Percentiles rank a stretch among this genome's conserved stretches.
phyloP scores from a whole-genome alignment of 2,797 vertebrate genomes.

The Chanos chanos region DNA sequence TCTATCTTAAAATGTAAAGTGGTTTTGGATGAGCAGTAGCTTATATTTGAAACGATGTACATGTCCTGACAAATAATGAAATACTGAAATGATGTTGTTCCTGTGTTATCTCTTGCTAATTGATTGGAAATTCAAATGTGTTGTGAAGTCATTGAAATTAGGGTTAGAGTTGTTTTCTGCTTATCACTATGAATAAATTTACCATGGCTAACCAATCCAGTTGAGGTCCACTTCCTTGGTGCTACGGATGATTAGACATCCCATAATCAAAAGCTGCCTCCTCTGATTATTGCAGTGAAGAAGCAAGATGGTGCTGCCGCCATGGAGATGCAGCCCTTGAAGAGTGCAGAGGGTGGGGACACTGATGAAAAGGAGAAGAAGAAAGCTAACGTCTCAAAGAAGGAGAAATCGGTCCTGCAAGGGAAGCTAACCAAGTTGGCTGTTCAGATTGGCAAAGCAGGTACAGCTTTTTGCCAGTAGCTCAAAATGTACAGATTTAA shows the following conservation, averaged over 20 bases:
- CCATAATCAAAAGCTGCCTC: not conserved
- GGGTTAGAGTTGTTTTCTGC: too few relatives aligned
- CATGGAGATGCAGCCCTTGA: conserved; percentile 99
- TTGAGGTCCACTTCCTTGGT: not conserved
- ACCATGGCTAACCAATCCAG: not conserved
- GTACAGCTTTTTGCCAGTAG: conserved; percentile 58
- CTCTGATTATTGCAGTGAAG: conserved; percentile 81
- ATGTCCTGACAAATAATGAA: too few relatives aligned
- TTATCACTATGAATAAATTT: too few relatives aligned
- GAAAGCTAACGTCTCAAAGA: conserved; percentile 88
- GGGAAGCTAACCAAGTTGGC: conserved; percentile 98
- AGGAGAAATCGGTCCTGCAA: conserved; percentile 97
- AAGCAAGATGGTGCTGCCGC: conserved; percentile 96
- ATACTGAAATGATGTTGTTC: too few relatives aligned
- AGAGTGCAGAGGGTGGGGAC: conserved; percentile 94
- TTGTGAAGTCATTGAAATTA: too few relatives aligned
- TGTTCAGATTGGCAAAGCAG: conserved; percentile 98
- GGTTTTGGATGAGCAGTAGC: too few relatives aligned
- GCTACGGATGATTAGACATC: not conserved
- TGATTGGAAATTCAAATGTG: not conserved
- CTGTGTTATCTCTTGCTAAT: too few relatives aligned
- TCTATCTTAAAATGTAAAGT: too few relatives aligned
- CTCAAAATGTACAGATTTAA: too few relatives aligned
- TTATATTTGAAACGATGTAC: too few relatives aligned
- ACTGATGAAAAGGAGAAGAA: conserved; percentile 92